Conservation (phyloP, 2,888 invertebrate genomes). For the Allacma fusca region DNA sequence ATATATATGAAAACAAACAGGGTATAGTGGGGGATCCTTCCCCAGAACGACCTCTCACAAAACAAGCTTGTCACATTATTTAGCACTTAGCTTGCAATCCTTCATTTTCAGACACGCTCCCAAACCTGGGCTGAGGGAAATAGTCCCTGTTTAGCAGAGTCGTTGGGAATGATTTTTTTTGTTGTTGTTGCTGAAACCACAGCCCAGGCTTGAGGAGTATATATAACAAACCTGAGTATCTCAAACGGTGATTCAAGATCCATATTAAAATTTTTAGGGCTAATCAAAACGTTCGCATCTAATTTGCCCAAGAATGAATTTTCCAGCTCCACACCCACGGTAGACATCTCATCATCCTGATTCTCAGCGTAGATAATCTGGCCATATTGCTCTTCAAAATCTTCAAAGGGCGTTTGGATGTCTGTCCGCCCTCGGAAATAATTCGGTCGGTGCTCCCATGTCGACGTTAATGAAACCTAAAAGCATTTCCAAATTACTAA, state of each 20-base stretch:
- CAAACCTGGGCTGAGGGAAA: no score
- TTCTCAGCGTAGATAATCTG: constrained; percentile 59
- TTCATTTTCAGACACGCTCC: no score
- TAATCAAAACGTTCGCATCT: constrained; percentile 51
- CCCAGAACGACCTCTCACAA: constrained; percentile 57
- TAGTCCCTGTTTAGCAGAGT: no score
- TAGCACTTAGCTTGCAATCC: no score
- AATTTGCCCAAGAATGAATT: constrained; percentile 57
- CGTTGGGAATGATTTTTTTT: no score
- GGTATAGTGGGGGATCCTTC: constrained; percentile 63
- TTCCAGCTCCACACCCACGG: constrained; percentile 54
- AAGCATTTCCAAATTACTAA: not conserved
- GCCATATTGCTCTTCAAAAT: constrained; percentile 62
- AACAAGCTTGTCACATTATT: no score
- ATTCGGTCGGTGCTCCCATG: constrained; percentile 36
- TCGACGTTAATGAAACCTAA: constrained; percentile 36
- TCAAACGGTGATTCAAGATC: constrained; percentile 57
- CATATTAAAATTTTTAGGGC: constrained; percentile 55
- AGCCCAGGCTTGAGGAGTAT: no score
- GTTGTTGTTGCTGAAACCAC: no score
- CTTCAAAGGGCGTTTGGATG: constrained; percentile 64
- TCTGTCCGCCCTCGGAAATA: constrained; percentile 52
- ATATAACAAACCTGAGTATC: constrained; percentile 45
- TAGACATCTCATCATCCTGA: constrained; percentile 51
- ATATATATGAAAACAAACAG: not conserved